Conservation (phyloP, 2,113 vertebrate species). For the Triplophysa rosa region DNA sequence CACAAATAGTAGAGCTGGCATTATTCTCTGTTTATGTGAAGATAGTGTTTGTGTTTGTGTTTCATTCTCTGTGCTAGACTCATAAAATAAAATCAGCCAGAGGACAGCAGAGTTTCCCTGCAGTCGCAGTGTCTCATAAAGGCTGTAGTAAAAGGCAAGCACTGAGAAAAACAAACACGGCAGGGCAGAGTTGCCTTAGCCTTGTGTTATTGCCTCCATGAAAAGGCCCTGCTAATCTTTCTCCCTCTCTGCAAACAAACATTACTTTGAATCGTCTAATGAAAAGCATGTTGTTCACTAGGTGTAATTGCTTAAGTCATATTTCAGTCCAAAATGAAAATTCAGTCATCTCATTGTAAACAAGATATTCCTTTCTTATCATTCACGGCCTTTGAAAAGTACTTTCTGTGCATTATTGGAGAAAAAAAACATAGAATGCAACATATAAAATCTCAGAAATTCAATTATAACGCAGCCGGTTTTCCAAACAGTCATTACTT, state of each 20-base stretch:
- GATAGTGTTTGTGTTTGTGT: not conserved
- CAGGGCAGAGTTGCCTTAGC: not conserved
- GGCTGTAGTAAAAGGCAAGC: not conserved
- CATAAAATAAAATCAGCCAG: slow-evolving; percentile 4
- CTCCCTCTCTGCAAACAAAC: not conserved
- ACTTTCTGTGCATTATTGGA: no score
- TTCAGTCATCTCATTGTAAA: no score
- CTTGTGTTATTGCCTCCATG: slow-evolving; percentile 13
- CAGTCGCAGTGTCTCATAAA: not conserved
- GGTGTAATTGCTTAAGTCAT: no score
- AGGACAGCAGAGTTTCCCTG: slow-evolving; percentile 5
- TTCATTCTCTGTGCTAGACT: not conserved
- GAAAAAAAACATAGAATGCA: no score
- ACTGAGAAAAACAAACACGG: not conserved
- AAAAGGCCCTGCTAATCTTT: not conserved
- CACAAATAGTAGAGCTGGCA: not conserved
- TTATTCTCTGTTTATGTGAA: not conserved
- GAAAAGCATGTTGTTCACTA: no score
- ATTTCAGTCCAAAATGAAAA: no score
- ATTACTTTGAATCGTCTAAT: no score
- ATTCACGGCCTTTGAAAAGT: no score
- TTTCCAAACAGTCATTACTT: no score
- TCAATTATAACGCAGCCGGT: no score
- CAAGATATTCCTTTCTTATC: no score
- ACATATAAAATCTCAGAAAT: no score